phyloP scores from a whole-genome alignment of 2,888 invertebrate species.

The Trachelus tabidus region DNA sequence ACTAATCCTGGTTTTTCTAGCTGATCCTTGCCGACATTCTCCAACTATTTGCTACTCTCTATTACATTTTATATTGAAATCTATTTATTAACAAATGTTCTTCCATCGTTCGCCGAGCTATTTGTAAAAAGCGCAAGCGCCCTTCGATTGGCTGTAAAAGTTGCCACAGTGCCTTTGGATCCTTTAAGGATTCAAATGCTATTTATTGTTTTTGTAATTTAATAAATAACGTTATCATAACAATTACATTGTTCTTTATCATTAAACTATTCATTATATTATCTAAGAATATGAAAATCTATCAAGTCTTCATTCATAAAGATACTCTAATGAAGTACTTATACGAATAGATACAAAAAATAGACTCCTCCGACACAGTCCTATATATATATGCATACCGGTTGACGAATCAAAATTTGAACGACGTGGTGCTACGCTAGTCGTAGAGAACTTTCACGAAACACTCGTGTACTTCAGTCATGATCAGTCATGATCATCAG shows the following conservation, averaged over 20 bases:
- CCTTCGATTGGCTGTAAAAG: constrained; percentile 1
- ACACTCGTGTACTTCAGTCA: background rate
- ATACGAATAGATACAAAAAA: background rate
- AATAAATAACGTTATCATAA: constrained; percentile 23
- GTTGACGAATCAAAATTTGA: background rate
- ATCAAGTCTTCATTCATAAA: background rate
- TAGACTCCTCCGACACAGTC: background rate
- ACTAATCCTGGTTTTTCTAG: constrained; percentile 92
- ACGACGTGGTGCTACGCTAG: background rate
- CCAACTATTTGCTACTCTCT: background rate
- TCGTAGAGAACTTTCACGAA: background rate
- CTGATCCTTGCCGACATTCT: constrained; percentile 29
- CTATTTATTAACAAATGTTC: constrained; percentile 47
- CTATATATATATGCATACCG: background rate
- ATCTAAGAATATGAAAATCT: background rate
- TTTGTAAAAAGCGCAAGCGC: constrained; percentile 7
- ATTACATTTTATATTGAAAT: constrained; percentile 3
- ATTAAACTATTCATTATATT: background rate
- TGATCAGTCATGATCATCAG: background rate
- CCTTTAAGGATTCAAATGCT: constrained; percentile 5
- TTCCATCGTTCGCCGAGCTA: constrained; percentile 20
- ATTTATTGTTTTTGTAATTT: constrained; percentile 38
- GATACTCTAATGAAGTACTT: background rate
- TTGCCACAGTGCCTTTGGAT: background rate
- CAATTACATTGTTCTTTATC: background rate